Evolutionary conservation across 30 jellyfish, hydroid and myxozoan species (phyloP).

Genomic region (Catostylus mosaicus): DNA sequence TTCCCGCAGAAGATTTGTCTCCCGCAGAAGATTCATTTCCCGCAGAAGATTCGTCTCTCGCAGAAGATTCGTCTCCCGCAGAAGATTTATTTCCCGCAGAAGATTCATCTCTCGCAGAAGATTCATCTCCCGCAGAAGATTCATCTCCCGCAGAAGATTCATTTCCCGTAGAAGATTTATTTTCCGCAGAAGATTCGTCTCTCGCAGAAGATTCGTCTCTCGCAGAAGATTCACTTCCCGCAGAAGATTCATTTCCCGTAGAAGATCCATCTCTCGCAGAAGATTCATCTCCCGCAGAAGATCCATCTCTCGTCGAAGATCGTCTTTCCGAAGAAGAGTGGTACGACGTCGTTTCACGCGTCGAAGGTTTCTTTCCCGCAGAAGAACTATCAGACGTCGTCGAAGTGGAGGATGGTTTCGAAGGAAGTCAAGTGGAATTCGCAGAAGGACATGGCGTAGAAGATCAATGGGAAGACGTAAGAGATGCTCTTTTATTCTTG

Average conservation of each 20-base stretch:
- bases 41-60: neutral
- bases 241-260: neutral
- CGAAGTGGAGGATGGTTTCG: conserved; percentile 25
- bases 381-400: conserved; percentile 24
- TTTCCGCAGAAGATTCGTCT: neutral
- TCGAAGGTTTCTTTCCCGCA: conserved; percentile 3
- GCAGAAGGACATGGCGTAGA: conserved; percentile 53
- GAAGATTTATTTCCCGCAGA: neutral
- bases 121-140: conserved; percentile 8
- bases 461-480: conserved; percentile 56
- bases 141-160: conserved; percentile 10
- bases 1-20: conserved; percentile 7
- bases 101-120: neutral
- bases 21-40: conserved; percentile 11
- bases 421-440: conserved; percentile 1
- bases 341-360: neutral
- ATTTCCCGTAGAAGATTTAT: neutral
- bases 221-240: conserved; percentile 8
- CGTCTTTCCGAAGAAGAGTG: neutral
- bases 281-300: conserved; percentile 14
- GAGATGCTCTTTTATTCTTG: neutral
- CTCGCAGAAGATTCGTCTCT: neutral
- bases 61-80: neutral
- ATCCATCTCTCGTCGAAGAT: conserved; percentile 5
- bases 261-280: conserved; percentile 16